A percentile compares a stretch with the other conserved stretches of the same genome.
Conservation (phyloP, 2,888 invertebrate species). For the Spodoptera exigua region DNA sequence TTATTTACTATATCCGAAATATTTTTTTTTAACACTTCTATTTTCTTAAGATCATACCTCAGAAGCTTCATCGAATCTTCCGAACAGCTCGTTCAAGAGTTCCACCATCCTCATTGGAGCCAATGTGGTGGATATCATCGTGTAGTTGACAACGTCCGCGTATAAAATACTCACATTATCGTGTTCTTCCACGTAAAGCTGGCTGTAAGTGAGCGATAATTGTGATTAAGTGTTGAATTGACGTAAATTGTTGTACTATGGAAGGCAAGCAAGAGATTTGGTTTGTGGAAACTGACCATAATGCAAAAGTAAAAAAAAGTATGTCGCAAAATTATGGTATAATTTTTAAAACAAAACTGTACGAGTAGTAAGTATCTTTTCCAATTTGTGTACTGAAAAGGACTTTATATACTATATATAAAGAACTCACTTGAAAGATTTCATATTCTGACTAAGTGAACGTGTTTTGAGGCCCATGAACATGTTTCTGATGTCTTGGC, state of each 20-base stretch:
- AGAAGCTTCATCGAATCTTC: constrained; percentile 97
- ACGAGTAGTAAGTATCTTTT: too few relatives aligned
- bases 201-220: constrained; percentile 88
- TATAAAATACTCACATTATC: constrained; percentile 96
- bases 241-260: not conserved
- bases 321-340: too few relatives aligned
- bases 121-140: constrained; percentile 94
- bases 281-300: too few relatives aligned
- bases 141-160: constrained; percentile 98
- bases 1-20: not conserved
- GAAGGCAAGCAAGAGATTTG: not conserved
- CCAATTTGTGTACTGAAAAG: not conserved
- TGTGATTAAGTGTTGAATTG: constrained; percentile 14
- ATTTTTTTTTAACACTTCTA: not conserved
- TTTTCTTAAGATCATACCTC: constrained; percentile 87
- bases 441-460: constrained; percentile 74
- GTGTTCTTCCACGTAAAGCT: constrained; percentile 96
- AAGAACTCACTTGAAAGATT: constrained; percentile 79
- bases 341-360: too few relatives aligned
- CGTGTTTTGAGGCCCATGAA: constrained; percentile 87
- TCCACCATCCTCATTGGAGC: constrained; percentile 95
- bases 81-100: constrained; percentile 96
- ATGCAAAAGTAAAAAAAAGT: too few relatives aligned
- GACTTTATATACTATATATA: not conserved
- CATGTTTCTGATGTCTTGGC: constrained; percentile 89